Evolutionary conservation across 2,113 vertebrate species (phyloP), one percentile per base, ranked within the genome.

Genomic region (Elephantulus edwardii): DNA sequence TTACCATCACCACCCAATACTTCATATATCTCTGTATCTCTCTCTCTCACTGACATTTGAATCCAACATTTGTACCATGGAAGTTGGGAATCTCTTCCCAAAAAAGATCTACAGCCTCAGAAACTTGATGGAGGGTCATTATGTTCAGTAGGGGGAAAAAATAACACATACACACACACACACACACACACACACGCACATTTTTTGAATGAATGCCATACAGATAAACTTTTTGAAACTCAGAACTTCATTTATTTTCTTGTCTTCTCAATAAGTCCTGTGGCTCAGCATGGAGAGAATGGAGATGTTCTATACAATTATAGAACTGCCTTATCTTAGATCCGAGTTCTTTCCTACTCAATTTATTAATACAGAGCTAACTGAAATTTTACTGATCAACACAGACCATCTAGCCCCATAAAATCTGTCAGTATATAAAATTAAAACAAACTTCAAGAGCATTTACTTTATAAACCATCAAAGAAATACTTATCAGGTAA

Each of bases 391-490:
- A 60, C 6, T 82, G 62, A 70, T 62, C 20, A 70, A 84, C 9
- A 66, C 14, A 89, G 76, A 78, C 5, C 7, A 24, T 83, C 46
- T 50, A 56, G 2, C 7, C 11, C 75, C 19, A 82, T 71, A 77
- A 95, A 94, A n/a, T 35, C 28, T 89, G 44, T 46, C 26, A 60
- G 40, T 44, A 76, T 8, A 56, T 8, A 71, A 77, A 38, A 46
- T 62, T 58, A 33, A 78, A 75, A 60, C 26, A 24, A 28, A 60
- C 20, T 26, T 28, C 48, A 50, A 85, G 93, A 30, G 52, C 12
- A 3, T 26, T 81, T n/a, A 20, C 28, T 92, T 88, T 4, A 76
- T 62, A 93, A 83, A 92, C 44, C 19, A 8, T 52, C 72, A 86
- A 75, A 86, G 30, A 86, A 24, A 66, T 70, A 68, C 22, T 11